Percentiles rank a stretch among this genome's conserved stretches.
phyloP scores from a whole-genome alignment of 2,888 invertebrate species.

The Scaptomyza tumidula region DNA sequence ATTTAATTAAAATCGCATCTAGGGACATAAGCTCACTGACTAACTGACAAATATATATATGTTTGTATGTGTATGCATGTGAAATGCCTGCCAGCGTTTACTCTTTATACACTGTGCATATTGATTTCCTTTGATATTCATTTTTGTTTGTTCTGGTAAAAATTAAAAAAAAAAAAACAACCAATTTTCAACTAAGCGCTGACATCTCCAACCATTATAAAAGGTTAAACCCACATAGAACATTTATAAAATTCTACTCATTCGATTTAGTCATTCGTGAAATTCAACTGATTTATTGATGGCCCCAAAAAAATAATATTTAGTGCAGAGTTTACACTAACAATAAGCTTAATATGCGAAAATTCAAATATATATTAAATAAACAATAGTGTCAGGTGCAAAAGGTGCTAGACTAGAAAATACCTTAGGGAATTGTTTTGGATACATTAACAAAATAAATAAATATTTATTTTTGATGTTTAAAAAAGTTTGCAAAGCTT shows the following conservation, averaged over 20 bases:
- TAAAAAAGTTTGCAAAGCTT: too few relatives aligned
- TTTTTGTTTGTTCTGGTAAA: conserved; percentile 29
- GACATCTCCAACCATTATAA: conserved; percentile 33
- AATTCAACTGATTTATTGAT: conserved; percentile 70
- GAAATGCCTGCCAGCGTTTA: conserved; percentile 2
- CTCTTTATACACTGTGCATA: conserved; percentile 1
- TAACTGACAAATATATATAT: conserved; percentile 4
- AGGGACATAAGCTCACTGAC: conserved; percentile 30
- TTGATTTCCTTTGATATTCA: conserved; percentile 43
- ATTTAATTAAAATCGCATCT: conserved; percentile 72
- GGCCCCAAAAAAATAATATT: conserved; percentile 10
- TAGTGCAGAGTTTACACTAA: conserved; percentile 35
- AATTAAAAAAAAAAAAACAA: neutral
- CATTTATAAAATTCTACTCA: conserved; percentile 16
- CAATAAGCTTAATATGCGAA: conserved; percentile 3
- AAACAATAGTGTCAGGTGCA: neutral
- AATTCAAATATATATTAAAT: conserved; percentile 6
- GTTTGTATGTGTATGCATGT: neutral
- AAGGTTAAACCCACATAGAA: conserved; percentile 12
- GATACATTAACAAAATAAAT: neutral
- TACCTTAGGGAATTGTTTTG: neutral
- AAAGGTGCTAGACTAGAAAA: neutral
- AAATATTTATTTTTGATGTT: neutral
- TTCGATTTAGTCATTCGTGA: conserved; percentile 35
- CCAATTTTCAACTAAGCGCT: conserved; percentile 37